A percentile compares a stretch with the other conserved stretches of the same genome.
These are phyloP conservation scores for Pseudomyrmex flavicornis DNA, from an alignment of 1,140 invertebrate genomes.

Conservation along the genomic window DNA sequence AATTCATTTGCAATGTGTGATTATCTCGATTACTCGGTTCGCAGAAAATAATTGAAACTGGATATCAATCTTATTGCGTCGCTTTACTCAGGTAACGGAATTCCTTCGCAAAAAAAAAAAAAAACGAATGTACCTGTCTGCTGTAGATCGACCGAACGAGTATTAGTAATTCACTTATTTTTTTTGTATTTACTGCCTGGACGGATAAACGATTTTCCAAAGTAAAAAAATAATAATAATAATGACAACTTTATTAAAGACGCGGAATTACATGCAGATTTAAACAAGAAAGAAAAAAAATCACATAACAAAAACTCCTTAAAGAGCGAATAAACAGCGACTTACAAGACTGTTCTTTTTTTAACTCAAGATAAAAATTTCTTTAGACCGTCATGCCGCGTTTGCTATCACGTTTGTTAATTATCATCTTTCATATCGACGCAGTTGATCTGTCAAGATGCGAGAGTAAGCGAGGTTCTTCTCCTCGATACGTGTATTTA, in stretches of 20 bases:
- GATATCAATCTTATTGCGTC: background rate
- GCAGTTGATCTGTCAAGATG: background rate
- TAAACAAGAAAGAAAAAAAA: no score
- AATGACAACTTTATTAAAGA: no score
- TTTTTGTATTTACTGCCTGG: no score
- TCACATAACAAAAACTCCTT: no score
- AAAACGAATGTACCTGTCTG: background rate
- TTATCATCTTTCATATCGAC: background rate
- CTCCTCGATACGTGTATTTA: background rate
- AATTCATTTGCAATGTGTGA: constrained; percentile 35
- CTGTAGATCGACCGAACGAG: no score
- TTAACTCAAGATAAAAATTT: background rate
- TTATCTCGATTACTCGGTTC: background rate
- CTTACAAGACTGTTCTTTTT: no score
- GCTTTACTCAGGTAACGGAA: background rate
- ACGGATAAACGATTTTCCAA: no score
- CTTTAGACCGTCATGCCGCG: background rate
- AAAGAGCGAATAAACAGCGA: no score
- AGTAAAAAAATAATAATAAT: no score
- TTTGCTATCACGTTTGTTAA: constrained; percentile 13
- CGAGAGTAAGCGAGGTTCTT: background rate
- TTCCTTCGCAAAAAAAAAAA: background rate
- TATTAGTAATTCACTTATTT: no score
- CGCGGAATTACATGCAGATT: no score
- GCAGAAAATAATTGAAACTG: constrained; percentile 12